Conservation (phyloP, 2,113 vertebrate genomes). For the Oreochromis tanganicae region DNA sequence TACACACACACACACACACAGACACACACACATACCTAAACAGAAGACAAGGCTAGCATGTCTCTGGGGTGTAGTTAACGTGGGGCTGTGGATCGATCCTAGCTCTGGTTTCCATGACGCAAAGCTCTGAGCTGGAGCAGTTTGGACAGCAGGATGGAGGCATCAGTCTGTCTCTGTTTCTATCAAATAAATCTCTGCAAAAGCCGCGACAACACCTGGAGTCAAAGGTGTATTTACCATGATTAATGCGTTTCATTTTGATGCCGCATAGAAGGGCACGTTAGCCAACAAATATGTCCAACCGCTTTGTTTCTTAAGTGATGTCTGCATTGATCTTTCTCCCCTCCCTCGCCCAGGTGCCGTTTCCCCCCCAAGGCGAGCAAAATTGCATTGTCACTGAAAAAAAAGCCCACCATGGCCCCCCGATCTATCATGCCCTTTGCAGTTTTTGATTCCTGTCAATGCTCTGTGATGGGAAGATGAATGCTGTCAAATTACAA, state of each 20-base stretch:
- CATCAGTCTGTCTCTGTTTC: conserved; percentile 22
- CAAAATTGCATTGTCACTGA: conserved; percentile 1
- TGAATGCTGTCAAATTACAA: conserved; percentile 38
- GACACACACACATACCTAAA: conserved; percentile 47
- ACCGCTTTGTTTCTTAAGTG: conserved; percentile 4
- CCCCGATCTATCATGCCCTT: conserved; percentile 29
- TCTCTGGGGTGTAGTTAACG: conserved; percentile 67
- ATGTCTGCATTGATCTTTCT: conserved; percentile 11
- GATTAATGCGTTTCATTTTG: conserved; percentile 30
- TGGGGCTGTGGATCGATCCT: conserved; percentile 56
- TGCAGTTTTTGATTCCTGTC: conserved; percentile 40
- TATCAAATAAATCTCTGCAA: conserved; percentile 34
- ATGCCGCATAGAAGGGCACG: background rate
- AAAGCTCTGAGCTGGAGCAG: conserved; percentile 44
- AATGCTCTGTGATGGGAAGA: conserved; percentile 25
- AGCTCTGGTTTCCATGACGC: conserved; percentile 67
- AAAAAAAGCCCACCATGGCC: background rate
- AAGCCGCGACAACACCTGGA: background rate
- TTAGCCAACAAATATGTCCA: background rate
- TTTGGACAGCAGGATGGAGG: conserved; percentile 37
- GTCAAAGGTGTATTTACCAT: background rate
- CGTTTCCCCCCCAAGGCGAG: conserved; percentile 22
- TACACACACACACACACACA: conserved; percentile 2
- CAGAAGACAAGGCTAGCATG: conserved; percentile 52
- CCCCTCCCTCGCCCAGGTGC: background rate